Base-by-base conservation (phyloP, 2,797 vertebrate species). In the Phoebastria nigripes region DNA sequence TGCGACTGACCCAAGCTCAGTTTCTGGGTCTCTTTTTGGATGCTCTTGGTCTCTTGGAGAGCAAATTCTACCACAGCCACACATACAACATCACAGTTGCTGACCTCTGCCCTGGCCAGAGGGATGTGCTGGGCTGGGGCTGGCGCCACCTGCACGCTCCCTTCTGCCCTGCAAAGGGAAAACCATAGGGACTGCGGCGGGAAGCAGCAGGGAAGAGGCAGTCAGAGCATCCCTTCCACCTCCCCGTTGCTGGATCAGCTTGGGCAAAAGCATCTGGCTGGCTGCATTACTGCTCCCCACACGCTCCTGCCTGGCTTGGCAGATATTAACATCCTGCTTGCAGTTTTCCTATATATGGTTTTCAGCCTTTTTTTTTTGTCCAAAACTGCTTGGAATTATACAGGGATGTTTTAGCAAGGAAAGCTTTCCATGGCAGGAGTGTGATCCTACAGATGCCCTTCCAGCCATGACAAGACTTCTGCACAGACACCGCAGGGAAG, bases 141-240 rank as follows among this genome's bases (percentile, higher is more conserved):
- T 47, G 49, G 33, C 15, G 3, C 31, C 13, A 13, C 35, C 33
- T n/a, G 2, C 6, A 41, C 56, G 11, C 7, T 76, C 54, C 35
- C 3, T 51, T 55, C 55, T 39, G 39, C 39, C 33, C 39, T 37
- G 35, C 18, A 10, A 39, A 54, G 66, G 10, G 25, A 44, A 62
- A 58, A 46, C 2, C 3, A 2, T 2, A 2, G 21, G 1, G 77
- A 12, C 9, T 33, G 9, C 19, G 7, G n/a, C 11, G 20, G 2
- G 4, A 19, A 39, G 6, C 9, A 15, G 44, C 8, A n/a, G 41
- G 46, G 37, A 46, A 61, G 37, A 35, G n/a, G 1, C 2, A 6
- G 46, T 39, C 47, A 24, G 22, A 51, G 44, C 58, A 59, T 63
- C 35, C 29, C n/a, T 74, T 87, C 61, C 62, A 17, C 9, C 47